These are phyloP conservation scores for Lapara coniferarum DNA, from an alignment of 2,888 invertebrate genomes.

Conservation along the genomic window DNA sequence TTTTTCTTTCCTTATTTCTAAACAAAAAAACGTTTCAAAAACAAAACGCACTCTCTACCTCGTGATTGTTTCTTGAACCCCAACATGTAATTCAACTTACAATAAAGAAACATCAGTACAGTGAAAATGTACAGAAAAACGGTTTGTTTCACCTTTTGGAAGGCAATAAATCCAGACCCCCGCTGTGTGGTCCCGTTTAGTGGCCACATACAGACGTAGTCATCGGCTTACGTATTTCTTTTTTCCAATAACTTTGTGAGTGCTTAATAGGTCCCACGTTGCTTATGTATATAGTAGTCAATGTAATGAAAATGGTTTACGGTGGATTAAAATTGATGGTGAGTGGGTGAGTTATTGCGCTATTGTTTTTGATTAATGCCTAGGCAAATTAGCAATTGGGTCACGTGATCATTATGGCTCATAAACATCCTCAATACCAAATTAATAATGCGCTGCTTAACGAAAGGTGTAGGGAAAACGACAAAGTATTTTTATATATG, in stretches of 20 bases:
- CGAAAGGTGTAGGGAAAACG: no score
- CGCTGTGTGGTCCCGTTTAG: background rate
- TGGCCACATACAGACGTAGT: background rate
- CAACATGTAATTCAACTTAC: background rate
- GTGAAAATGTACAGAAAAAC: slow-evolving; percentile 6
- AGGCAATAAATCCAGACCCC: slow-evolving; percentile 16
- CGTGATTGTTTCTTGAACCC: background rate
- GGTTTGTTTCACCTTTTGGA: slow-evolving; percentile 14
- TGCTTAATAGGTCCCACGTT: background rate
- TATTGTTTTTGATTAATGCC: no score
- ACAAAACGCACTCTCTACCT: background rate
- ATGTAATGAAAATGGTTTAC: no score
- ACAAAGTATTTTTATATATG: no score
- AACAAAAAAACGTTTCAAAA: no score
- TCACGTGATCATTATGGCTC: no score
- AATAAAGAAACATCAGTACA: slow-evolving; percentile 1
- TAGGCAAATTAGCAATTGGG: no score
- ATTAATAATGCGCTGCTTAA: no score
- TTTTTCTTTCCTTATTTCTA: background rate
- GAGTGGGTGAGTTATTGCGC: no score
- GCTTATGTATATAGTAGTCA: background rate
- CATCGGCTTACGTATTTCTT: background rate
- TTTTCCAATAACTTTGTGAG: background rate
- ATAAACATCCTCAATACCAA: no score
- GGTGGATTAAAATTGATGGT: no score